Evolutionary conservation across 2,888 invertebrate species (phyloP), one percentile per base, ranked within the genome.

Genomic region (Buathra laborator): DNA sequence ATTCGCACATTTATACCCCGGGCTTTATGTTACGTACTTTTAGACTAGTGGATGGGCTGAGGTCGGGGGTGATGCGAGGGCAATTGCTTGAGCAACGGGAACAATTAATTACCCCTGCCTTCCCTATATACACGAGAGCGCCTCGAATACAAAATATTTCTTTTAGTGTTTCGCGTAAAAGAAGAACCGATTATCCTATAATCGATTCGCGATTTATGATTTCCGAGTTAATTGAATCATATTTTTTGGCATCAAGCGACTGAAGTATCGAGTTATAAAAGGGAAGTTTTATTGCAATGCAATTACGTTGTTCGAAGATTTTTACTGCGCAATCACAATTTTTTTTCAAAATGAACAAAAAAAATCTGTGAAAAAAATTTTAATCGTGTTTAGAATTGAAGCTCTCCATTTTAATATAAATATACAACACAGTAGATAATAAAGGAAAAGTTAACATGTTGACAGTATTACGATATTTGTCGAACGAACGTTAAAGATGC

Each of bases 1-100:
- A 59, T 59, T 62, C 59, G 70, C 70, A 53, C 62, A 29, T 59
- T 74, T 62, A 29, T 74, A 62, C 59, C 24, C 10, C 48, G 29
- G 24, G 44, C 59, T 5, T 46, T 4, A 9, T 56, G n/a, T 72
- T 56, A 19, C 53, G 53, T 56, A 19, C 53, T 24, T 56, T 19
- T 19, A 56, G 53, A 19, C 53, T 9, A 56, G 24, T 19, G 10
- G 9, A 7, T 37, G 37, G 37, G 37, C 6, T 37, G 37, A 37
- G 37, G 6, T 37, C 37, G 37, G 9, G 37, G 37, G 7, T 37
- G 37, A 9, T 7, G 44, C 44, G 24, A 14, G 12, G 14, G 19
- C 19, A 44, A 43, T 56, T 56, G 44, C 59, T 56, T 14, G 56
- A 9, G 14, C 59, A 24, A 56, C 19, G 44, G 37, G 24, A 72